Base-by-base conservation (phyloP, 1,140 invertebrate genomes). In the Leptinotarsa texana region DNA sequence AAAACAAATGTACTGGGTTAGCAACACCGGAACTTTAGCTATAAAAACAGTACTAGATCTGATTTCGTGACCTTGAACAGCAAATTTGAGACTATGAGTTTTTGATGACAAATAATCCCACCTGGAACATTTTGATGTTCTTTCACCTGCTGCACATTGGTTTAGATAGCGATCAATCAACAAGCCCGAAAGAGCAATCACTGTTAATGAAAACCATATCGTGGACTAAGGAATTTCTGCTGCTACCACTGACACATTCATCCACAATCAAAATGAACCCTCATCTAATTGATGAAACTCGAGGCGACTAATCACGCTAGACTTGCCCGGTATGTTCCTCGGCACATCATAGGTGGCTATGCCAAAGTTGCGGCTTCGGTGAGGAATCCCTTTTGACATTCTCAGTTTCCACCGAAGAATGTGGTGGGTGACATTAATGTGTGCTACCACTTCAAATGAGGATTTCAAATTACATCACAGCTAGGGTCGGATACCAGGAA, bases 341-440 rank as follows among this genome's bases (percentile, higher is more conserved):
- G 17, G 3, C 51, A 57, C 51, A 57, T 57, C 51, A 57, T 57
- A 57, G 51, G 51, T 57, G 51, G 51, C 51, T 57, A 57, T 57
- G n/a, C 4, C 51, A 57, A 57, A 57, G 51, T 57, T 57, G 51
- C 17, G 51, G 51, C 51, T 57, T 3, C 51, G 51, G 51, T 57
- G 33, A 11, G 51, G 51, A 15, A 57, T 57, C 51, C 51, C 51
- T 57, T 57, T 57, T 57, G 51, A 57, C 51, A 57, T 57, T 57
- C 51, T 57, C 51, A 57, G 3, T 17, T 57, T 57, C 51, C 51
- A 8, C n/a, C 51, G 51, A 57, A 57, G 51, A 57, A 57, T 57
- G 51, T 57, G 51, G 13, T 57, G 51, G 13, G 33, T 42, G 51
- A 17, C 51, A 17, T 18, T 57, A 57, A 57, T 57, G 51, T 57